A percentile compares a stretch with the other conserved stretches of the same genome.
Evolutionary conservation across 2,113 vertebrate species (phyloP).

Genomic region (Pandion haliaetus): DNA sequence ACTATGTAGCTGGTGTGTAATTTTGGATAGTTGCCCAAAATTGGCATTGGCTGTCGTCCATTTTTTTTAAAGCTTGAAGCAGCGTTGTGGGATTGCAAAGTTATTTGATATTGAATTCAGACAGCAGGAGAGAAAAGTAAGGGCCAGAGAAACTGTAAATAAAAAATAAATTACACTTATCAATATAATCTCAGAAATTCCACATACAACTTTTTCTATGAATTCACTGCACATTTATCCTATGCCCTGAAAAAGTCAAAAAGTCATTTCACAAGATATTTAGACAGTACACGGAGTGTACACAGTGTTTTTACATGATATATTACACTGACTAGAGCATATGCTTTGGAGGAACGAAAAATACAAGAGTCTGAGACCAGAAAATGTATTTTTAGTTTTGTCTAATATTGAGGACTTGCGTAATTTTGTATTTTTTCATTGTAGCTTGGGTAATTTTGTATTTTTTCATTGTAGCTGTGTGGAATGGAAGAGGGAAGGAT

Average conservation of each 20-base stretch:
- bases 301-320: background rate
- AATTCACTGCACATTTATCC: background rate
- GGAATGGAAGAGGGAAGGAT: background rate
- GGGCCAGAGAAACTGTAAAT: background rate
- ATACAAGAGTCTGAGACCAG: background rate
- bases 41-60: background rate
- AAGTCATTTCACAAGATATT: background rate
- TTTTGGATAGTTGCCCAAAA: background rate
- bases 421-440: background rate
- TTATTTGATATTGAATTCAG: background rate
- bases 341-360: background rate
- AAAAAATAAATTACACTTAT: background rate
- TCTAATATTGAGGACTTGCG: background rate
- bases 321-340: background rate
- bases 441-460: background rate
- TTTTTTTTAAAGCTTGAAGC: background rate
- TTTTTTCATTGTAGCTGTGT: background rate
- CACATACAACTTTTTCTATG: background rate
- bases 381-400: background rate
- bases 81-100: background rate
- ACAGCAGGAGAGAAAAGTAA: background rate
- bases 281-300: background rate
- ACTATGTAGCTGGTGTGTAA: background rate
- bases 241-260: background rate
- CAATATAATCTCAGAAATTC: background rate